Conservation (phyloP, 1,140 invertebrate genomes). For the Bombus waltoni region DNA sequence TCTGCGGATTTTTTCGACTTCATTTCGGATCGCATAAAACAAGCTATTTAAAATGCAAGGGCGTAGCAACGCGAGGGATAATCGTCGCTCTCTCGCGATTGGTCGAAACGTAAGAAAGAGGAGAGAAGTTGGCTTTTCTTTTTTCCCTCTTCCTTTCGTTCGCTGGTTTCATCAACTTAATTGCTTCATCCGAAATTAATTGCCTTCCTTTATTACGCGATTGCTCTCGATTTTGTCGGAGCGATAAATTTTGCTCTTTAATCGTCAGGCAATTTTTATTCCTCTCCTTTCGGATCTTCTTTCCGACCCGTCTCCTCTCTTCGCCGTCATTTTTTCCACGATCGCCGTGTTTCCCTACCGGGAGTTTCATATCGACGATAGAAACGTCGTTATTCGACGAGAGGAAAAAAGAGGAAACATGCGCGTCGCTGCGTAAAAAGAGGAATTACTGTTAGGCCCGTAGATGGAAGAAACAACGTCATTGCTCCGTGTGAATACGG, state of each 20-base stretch:
- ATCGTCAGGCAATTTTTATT: not conserved
- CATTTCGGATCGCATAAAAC: slow-evolving; percentile 74
- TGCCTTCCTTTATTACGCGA: slow-evolving; percentile 16
- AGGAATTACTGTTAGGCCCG: slow-evolving; percentile 52
- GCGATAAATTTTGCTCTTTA: slow-evolving; percentile 2
- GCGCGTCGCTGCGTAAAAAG: slow-evolving; percentile 25
- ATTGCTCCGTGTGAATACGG: slow-evolving; percentile 54
- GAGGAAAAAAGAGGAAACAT: slow-evolving; percentile 32
- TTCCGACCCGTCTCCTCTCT: no score
- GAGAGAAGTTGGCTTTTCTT: no score
- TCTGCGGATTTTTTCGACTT: slow-evolving; percentile 67
- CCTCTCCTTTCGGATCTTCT: not conserved
- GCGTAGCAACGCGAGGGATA: slow-evolving; percentile 47
- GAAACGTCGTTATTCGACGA: slow-evolving; percentile 34
- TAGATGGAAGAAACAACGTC: slow-evolving; percentile 53
- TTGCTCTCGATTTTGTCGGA: not conserved
- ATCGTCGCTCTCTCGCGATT: not conserved
- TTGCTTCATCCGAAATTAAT: slow-evolving; percentile 41
- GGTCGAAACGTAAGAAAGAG: not conserved
- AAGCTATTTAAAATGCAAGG: slow-evolving; percentile 73
- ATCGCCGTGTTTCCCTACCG: not conserved
- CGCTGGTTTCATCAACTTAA: slow-evolving; percentile 23
- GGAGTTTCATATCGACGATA: slow-evolving; percentile 39
- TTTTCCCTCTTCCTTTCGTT: not conserved
- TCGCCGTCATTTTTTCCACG: not conserved